These are phyloP conservation scores for Cotesia chilonis DNA, from an alignment of 1,140 invertebrate species.

Conservation along the genomic window DNA sequence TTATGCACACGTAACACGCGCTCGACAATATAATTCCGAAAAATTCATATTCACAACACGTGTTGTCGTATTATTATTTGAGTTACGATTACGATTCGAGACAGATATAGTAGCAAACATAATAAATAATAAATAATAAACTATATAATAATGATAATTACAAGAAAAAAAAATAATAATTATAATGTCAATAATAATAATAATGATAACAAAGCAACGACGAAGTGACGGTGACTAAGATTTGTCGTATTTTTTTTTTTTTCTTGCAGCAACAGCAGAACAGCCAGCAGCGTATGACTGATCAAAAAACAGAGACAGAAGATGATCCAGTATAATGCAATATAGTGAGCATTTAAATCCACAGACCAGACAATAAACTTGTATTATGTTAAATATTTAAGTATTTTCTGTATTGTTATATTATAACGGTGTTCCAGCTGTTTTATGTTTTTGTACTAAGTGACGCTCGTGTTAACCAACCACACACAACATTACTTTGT, in stretches of 20 bases:
- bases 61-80: conserved; percentile 19
- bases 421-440: conserved; percentile 48
- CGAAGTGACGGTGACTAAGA: too few species aligned
- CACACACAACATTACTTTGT: conserved; percentile 36
- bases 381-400: conserved; percentile 32
- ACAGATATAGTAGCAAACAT: background rate
- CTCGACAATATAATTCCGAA: conserved; percentile 31
- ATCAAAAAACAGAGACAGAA: too few species aligned
- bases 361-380: conserved; percentile 42
- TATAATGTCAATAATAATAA: too few species aligned
- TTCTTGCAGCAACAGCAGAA: too few species aligned
- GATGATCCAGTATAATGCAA: too few species aligned
- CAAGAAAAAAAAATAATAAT: too few species aligned
- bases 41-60: conserved; percentile 40
- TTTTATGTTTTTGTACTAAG: conserved; percentile 40
- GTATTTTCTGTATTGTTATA: conserved; percentile 13
- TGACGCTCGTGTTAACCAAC: conserved; percentile 34
- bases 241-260: too few species aligned
- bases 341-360: too few species aligned
- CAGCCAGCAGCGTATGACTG: too few species aligned
- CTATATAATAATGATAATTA: too few species aligned
- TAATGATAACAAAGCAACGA: too few species aligned
- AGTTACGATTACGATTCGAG: too few species aligned
- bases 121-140: background rate
- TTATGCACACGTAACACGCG: conserved; percentile 29